These are phyloP conservation scores for Brachionus plicatilis DNA, from an alignment of 1,140 invertebrate species.

Conservation along the genomic window DNA sequence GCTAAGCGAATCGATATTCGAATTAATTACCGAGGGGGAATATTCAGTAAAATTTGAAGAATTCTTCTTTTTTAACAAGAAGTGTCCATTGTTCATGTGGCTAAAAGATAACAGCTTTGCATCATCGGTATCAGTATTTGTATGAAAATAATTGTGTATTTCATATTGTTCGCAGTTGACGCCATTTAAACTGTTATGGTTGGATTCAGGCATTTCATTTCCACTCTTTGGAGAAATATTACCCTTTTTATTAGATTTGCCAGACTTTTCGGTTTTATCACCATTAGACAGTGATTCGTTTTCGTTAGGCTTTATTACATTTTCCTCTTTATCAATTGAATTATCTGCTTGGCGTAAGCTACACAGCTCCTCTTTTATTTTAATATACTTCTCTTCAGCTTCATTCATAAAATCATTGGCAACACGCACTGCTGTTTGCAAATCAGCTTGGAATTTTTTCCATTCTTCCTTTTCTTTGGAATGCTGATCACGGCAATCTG, in stretches of 20 bases:
- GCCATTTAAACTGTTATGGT: background rate
- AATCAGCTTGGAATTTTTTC: slow-evolving; percentile 36
- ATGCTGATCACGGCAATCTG: background rate
- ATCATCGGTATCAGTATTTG: slow-evolving; percentile 1
- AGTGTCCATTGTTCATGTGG: background rate
- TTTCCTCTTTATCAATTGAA: background rate
- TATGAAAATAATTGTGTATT: background rate
- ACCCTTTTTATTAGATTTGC: background rate
- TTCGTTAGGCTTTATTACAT: background rate
- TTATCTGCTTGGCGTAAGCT: background rate
- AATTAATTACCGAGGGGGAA: background rate
- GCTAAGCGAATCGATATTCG: background rate
- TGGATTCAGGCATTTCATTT: background rate
- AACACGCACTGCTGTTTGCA: slow-evolving; percentile 38
- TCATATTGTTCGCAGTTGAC: background rate
- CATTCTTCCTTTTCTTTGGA: slow-evolving; percentile 28
- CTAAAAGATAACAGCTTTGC: background rate
- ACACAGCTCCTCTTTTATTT: background rate
- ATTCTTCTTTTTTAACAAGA: background rate
- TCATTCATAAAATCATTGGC: slow-evolving; percentile 39
- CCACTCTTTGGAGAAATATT: background rate
- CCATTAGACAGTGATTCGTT: background rate
- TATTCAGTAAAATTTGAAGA: background rate
- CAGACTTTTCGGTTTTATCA: background rate
- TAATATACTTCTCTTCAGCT: slow-evolving; percentile 14